Base-by-base conservation (phyloP, 2,888 invertebrate genomes). In the Dendrolimus houi region DNA sequence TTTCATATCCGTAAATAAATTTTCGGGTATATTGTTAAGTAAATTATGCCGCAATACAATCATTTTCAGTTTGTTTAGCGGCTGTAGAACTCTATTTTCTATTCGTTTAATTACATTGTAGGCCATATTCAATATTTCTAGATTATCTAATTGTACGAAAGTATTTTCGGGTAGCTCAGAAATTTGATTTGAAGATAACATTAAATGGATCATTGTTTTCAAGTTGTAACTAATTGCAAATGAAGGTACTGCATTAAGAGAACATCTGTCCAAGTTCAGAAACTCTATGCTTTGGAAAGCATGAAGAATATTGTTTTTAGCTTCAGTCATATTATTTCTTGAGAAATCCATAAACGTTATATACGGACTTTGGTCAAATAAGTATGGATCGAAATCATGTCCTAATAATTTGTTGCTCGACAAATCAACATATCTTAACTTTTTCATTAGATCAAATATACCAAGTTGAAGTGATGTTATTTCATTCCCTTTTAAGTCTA, bases 171-270 rank as follows among this genome's bases (percentile, higher is more conserved):
- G 62, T 8, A 85, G 64, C 52, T 60, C 68, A 2, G 58, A 68
- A 62, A 89, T 83, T 64, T 73, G 68, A 64, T 89, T 89, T 1
- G 64, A 70, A 1, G 83, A 79, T 10, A 88, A 41, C 55, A 75
- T 70, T 1, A 87, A 62, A 52, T 74, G 70, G 59, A 76, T 81
- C 65, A 87, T 66, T 1, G 81, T 77, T 55, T 67, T 77, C 55
- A 87, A 67, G 64, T 84, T 84, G 7, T 64, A 52, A 52, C 62
- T 69, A 0, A 64, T 74, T 9, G 72, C 75, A 62, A 86, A 88
- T 1, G 54, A 47, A 0, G 88, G 87, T 7, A 88, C 71, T 59
- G 77, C 69, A 8, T 63, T 70, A n/a, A 85, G 62, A 1, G 67
- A 70, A 62, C 83, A 83, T 56, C 69, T 66, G 41, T 79, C 75